These are phyloP conservation scores for Grammomys dolichurus DNA, from an alignment of 2,113 vertebrate species.

Conservation along the genomic window DNA sequence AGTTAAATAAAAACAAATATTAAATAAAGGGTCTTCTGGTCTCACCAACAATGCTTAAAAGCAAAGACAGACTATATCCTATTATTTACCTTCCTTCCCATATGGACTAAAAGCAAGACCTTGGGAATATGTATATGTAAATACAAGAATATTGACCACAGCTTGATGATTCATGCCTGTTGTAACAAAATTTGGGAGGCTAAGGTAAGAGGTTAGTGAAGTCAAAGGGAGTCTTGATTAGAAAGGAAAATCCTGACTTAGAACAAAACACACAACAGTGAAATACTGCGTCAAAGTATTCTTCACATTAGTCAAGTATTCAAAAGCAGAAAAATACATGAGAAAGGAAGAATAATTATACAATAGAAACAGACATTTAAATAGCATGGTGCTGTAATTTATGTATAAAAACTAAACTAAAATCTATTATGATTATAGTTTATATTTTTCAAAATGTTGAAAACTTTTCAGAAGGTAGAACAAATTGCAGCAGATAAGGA, in stretches of 20 bases:
- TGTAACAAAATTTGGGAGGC: not conserved
- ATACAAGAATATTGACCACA: not conserved
- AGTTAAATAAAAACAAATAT: conserved; percentile 25
- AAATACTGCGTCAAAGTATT: not conserved
- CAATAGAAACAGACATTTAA: not conserved
- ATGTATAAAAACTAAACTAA: not conserved
- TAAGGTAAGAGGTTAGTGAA: not conserved
- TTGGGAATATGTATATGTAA: not conserved
- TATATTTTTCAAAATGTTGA: not conserved
- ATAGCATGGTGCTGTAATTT: not conserved
- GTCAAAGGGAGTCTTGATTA: not conserved
- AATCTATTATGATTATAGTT: not conserved
- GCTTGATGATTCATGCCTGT: not conserved
- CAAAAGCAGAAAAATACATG: not conserved
- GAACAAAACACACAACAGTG: not conserved
- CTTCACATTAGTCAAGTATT: not conserved
- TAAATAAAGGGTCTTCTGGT: not conserved
- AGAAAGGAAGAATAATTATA: not conserved
- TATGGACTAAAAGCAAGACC: not conserved
- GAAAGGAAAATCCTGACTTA: too few relatives aligned
- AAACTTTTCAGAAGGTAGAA: not conserved
- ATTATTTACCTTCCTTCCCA: not conserved
- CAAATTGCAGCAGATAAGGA: not conserved
- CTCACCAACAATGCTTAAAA: not conserved
- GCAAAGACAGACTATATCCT: not conserved